Evolutionary conservation across 2,888 invertebrate species (phyloP).

Genomic region (Heptascelio sp.): DNA sequence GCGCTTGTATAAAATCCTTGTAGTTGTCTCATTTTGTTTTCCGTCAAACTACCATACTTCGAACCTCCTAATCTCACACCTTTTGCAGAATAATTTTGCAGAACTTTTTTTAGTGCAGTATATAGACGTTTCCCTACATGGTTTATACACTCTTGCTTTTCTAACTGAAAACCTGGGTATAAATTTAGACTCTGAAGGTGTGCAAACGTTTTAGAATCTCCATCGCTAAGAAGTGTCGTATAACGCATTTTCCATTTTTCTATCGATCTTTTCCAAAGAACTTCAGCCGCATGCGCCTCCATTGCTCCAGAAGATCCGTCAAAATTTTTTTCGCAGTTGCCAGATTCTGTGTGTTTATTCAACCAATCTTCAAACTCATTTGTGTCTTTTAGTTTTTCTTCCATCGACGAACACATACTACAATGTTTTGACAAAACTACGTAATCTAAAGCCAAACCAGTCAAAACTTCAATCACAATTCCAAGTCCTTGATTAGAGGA

Average conservation of each 20-base stretch:
- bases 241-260: not conserved
- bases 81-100: not conserved
- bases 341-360: not conserved
- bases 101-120: not conserved
- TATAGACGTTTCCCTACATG: not conserved
- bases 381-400: not conserved
- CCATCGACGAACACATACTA: not conserved
- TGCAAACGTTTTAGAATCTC: not conserved
- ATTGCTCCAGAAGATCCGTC: not conserved
- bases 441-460: not conserved
- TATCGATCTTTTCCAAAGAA: not conserved
- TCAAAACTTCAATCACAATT: slow-evolving; percentile 10
- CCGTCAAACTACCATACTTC: not conserved
- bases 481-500: slow-evolving; percentile 7
- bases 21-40: not conserved
- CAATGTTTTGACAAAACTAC: slow-evolving; percentile 9
- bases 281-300: not conserved
- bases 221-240: not conserved
- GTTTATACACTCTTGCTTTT: not conserved
- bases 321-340: not conserved
- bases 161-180: not conserved
- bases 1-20: not conserved
- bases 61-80: not conserved
- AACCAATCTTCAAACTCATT: not conserved
- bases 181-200: not conserved